Evolutionary conservation across 2,797 vertebrate genomes (phyloP).

Genomic region (Harpagifer antarcticus): DNA sequence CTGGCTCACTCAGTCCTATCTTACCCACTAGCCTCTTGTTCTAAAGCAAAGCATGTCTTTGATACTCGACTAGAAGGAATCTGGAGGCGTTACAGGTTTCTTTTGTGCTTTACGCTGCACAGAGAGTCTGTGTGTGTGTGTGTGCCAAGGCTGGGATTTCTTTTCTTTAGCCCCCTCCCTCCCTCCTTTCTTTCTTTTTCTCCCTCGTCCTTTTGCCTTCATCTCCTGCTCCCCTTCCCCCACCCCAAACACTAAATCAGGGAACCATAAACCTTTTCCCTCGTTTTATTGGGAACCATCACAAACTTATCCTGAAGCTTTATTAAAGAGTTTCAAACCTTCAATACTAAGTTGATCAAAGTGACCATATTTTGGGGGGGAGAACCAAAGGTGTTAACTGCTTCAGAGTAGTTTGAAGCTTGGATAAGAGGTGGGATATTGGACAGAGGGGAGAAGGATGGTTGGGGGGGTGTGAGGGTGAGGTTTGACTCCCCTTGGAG

Average conservation of each 20-base stretch:
- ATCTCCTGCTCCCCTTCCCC: slow-evolving; percentile 68
- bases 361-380: slow-evolving; percentile 48
- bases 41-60: slow-evolving; percentile 86
- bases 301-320: slow-evolving; percentile 40
- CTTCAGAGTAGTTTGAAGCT: slow-evolving; percentile 43
- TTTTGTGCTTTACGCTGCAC: slow-evolving; percentile 82
- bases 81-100: slow-evolving; percentile 88
- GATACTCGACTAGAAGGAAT: slow-evolving; percentile 86
- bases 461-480: slow-evolving; percentile 48
- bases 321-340: slow-evolving; percentile 28
- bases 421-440: slow-evolving; percentile 50
- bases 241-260: slow-evolving; percentile 69
- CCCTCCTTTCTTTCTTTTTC: slow-evolving; percentile 30
- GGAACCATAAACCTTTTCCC: slow-evolving; percentile 73
- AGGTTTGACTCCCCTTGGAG: slow-evolving; percentile 80
- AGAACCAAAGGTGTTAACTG: slow-evolving; percentile 37
- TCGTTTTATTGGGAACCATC: slow-evolving; percentile 8
- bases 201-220: slow-evolving; percentile 62
- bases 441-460: slow-evolving; percentile 27
- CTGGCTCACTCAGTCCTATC: slow-evolving; percentile 77
- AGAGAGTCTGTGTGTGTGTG: slow-evolving; percentile 76
- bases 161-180: slow-evolving; percentile 60
- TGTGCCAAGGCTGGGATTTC: slow-evolving; percentile 82
- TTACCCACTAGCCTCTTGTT: slow-evolving; percentile 84
- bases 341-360: slow-evolving; percentile 40